These are phyloP conservation scores for Neoniphon sammara DNA, from an alignment of 2,797 vertebrate genomes.

Conservation along the genomic window DNA sequence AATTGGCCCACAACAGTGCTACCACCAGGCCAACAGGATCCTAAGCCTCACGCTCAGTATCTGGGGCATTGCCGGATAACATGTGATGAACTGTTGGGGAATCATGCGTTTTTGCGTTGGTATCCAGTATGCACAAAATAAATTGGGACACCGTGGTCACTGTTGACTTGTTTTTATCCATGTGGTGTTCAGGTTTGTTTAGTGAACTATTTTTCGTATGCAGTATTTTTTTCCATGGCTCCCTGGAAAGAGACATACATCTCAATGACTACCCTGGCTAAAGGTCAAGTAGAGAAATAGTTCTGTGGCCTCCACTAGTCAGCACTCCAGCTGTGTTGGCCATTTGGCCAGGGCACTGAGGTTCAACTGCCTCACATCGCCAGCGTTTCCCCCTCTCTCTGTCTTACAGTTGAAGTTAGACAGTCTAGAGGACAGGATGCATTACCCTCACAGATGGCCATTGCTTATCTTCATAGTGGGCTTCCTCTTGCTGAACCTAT, in stretches of 20 bases:
- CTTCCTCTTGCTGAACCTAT: slow-evolving; percentile 45
- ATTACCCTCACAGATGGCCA: slow-evolving; percentile 72
- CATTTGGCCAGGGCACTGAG: slow-evolving; percentile 74
- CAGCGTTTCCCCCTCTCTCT: slow-evolving; percentile 54
- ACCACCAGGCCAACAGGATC: too few species aligned
- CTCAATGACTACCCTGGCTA: slow-evolving; percentile 54
- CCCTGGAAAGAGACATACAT: slow-evolving; percentile 24
- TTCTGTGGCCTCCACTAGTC: slow-evolving; percentile 49
- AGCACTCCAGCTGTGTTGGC: slow-evolving; percentile 68
- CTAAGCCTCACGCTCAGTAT: too few species aligned
- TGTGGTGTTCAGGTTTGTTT: slow-evolving; percentile 20
- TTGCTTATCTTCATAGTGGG: slow-evolving; percentile 40
- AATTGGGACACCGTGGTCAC: too few species aligned
- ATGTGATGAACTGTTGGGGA: too few species aligned
- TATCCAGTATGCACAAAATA: too few species aligned
- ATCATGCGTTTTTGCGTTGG: too few species aligned
- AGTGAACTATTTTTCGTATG: slow-evolving; percentile 19
- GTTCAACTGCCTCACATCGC: slow-evolving; percentile 63
- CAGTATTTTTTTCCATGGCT: slow-evolving; percentile 13
- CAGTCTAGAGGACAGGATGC: slow-evolving; percentile 71
- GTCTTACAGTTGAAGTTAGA: slow-evolving; percentile 53
- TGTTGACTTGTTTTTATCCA: not conserved
- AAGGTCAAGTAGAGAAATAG: slow-evolving; percentile 47
- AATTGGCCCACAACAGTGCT: too few species aligned
- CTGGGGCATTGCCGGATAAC: too few species aligned